Evolutionary conservation across 1,140 invertebrate genomes (phyloP).

Genomic region (Sycophaga agraensis): DNA sequence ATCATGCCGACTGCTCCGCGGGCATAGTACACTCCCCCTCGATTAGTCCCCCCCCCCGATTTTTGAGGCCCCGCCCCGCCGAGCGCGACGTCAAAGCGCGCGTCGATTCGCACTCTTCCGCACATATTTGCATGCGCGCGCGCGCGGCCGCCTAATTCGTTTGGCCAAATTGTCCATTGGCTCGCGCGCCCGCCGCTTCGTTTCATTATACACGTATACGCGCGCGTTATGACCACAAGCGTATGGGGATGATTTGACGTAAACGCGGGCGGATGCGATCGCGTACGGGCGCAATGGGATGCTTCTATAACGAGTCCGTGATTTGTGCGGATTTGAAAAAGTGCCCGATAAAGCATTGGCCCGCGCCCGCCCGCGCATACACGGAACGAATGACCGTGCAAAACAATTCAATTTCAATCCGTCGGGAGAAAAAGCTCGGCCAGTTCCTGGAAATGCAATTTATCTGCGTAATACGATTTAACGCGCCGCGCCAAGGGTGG

Average conservation of each 20-base stretch:
- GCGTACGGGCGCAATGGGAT: conserved; percentile 46
- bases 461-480: conserved; percentile 47
- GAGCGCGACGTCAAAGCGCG: too few species aligned
- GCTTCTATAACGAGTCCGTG: background rate
- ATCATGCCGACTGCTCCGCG: conserved; percentile 26
- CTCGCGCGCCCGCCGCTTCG: background rate
- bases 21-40: too few species aligned
- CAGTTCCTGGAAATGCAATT: conserved; percentile 40
- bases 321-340: background rate
- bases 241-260: too few species aligned
- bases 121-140: too few species aligned
- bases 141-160: too few species aligned
- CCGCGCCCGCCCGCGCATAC: background rate
- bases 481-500: conserved; percentile 38
- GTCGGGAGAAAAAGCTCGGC: conserved; percentile 34
- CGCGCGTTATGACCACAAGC: too few species aligned
- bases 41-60: conserved; percentile 11
- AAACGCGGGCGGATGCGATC: too few species aligned
- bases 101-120: too few species aligned
- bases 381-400: conserved; percentile 19
- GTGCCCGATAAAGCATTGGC: background rate
- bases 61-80: background rate
- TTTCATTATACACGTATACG: too few species aligned
- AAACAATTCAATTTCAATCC: conserved; percentile 44
- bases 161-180: too few species aligned